These are phyloP conservation scores for Acholoe squamosa DNA, from an alignment of 2,888 invertebrate genomes.

Conservation along the genomic window DNA sequence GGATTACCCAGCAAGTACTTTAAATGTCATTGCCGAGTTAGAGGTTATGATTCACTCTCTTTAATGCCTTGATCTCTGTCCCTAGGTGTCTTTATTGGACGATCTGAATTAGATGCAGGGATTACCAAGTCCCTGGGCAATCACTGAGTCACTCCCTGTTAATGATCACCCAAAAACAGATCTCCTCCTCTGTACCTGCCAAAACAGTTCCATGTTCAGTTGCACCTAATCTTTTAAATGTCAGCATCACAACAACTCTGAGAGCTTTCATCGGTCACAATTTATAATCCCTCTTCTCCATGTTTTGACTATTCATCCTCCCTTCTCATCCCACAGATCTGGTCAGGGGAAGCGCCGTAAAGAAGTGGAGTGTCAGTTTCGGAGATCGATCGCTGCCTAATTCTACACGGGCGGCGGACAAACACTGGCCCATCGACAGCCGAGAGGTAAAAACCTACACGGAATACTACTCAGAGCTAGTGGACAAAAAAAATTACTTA, in stretches of 20 bases:
- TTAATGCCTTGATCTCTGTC: slow-evolving; percentile 30
- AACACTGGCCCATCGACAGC: not conserved
- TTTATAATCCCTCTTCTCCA: slow-evolving; percentile 12
- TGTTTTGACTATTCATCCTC: not conserved
- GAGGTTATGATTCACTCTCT: not conserved
- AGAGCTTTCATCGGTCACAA: not conserved
- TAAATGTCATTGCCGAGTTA: not conserved
- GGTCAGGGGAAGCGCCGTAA: not conserved
- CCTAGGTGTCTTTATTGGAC: not conserved
- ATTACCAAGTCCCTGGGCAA: not conserved
- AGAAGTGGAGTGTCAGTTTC: not conserved
- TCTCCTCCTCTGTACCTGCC: not conserved
- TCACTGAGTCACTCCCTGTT: not conserved
- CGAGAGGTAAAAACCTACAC: not conserved
- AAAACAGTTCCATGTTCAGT: not conserved
- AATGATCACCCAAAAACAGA: not conserved
- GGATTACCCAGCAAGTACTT: not conserved
- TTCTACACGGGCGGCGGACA: not conserved
- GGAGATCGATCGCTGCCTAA: not conserved
- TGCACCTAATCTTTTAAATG: not conserved
- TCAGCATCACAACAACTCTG: not conserved
- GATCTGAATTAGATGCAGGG: not conserved
- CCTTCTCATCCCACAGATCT: not conserved
- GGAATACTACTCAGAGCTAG: not conserved
- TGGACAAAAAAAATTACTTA: too few species aligned